Evolutionary conservation across 92 coral and sea anemone genomes (phyloP).

Genomic region (Parazoanthus darwini): DNA sequence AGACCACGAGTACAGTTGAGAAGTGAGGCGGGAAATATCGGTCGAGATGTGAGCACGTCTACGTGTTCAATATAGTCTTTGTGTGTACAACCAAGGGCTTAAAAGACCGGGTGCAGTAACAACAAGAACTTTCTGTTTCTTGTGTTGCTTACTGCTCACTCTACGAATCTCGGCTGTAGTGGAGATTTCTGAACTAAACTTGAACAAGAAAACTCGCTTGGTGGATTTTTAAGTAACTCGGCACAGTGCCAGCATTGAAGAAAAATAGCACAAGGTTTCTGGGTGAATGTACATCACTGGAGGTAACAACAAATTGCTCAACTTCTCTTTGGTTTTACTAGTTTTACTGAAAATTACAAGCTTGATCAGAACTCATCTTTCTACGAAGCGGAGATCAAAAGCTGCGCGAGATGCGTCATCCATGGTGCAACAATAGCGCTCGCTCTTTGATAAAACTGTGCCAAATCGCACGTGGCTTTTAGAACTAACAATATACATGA

Average conservation of each 20-base stretch:
- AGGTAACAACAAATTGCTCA: conserved; percentile 22
- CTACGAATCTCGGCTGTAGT: neutral
- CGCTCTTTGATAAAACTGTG: conserved; percentile 27
- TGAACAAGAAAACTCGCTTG: conserved; percentile 22
- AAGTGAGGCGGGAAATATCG: conserved; percentile 18
- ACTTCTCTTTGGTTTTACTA: neutral
- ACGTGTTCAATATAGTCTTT: neutral
- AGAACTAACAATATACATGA: neutral
- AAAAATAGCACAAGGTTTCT: neutral
- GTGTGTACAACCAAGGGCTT: neutral
- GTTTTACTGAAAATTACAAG: neutral
- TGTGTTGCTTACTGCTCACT: neutral
- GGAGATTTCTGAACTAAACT: neutral
- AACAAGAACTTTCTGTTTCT: neutral
- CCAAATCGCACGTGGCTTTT: conserved; percentile 31
- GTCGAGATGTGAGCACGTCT: neutral
- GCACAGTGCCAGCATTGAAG: conserved; percentile 28
- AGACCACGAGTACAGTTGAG: conserved; percentile 23
- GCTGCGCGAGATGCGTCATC: neutral
- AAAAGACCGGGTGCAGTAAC: neutral
- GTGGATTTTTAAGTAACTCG: conserved; percentile 4
- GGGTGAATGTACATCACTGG: neutral
- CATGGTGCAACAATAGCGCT: conserved; percentile 17
- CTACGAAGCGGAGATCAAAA: neutral
- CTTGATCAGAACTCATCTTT: neutral